These are phyloP conservation scores for Trachelus stipa DNA, from an alignment of 2,888 invertebrate genomes.

Conservation along the genomic window DNA sequence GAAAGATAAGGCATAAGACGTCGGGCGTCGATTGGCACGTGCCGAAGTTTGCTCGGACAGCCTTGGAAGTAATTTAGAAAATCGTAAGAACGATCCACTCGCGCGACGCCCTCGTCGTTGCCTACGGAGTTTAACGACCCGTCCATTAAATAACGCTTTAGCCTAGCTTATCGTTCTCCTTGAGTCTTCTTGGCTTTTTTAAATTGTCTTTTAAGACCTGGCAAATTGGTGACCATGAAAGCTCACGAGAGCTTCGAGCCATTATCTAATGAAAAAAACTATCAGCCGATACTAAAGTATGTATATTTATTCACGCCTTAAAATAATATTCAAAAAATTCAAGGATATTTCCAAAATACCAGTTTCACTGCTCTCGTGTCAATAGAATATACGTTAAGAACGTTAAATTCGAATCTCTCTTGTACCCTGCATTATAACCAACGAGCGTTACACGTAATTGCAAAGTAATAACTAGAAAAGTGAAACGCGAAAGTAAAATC, in stretches of 20 bases:
- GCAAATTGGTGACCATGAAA: neutral
- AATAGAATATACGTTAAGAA: too few relatives aligned
- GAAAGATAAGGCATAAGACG: too few relatives aligned
- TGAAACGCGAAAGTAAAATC: too few relatives aligned
- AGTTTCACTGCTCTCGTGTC: too few relatives aligned
- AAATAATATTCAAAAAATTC: neutral
- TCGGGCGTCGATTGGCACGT: neutral
- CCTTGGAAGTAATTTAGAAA: conserved; percentile 7
- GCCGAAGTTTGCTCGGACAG: conserved; percentile 4
- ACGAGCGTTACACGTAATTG: too few relatives aligned
- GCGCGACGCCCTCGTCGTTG: neutral
- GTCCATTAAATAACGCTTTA: conserved; percentile 2
- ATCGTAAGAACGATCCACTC: neutral
- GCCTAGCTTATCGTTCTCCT: neutral
- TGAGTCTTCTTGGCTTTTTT: too few relatives aligned
- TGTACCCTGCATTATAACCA: too few relatives aligned
- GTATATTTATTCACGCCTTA: neutral
- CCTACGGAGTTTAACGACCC: conserved; percentile 6
- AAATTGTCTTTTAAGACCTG: neutral
- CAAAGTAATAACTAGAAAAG: too few relatives aligned
- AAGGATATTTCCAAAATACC: too few relatives aligned
- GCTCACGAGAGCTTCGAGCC: neutral
- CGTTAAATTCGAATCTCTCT: too few relatives aligned
- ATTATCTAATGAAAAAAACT: neutral
- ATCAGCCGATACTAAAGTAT: too few relatives aligned